Conservation (phyloP, 2,888 invertebrate species). For the Acheta domesticus region DNA sequence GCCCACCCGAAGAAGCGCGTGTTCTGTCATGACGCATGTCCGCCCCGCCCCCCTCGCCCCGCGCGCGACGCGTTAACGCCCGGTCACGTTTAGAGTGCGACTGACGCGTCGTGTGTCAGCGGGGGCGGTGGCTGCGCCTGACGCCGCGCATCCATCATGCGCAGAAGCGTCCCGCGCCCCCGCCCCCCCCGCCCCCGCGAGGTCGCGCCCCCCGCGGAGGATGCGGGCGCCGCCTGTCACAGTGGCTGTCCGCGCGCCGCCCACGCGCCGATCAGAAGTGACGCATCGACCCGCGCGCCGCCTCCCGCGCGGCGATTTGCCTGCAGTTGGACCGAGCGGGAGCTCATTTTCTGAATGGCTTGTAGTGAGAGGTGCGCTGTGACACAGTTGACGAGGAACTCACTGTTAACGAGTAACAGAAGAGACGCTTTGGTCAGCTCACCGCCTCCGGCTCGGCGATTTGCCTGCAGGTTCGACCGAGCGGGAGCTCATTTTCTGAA, state of each 20-base stretch:
- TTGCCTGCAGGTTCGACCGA: too few relatives aligned
- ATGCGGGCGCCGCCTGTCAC: neutral
- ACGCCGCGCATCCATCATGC: neutral
- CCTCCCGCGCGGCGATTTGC: too few relatives aligned
- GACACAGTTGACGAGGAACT: too few relatives aligned
- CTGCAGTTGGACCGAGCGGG: too few relatives aligned
- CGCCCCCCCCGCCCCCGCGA: neutral
- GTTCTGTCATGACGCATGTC: constrained; percentile 10
- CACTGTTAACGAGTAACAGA: too few relatives aligned
- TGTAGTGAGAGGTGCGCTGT: too few relatives aligned
- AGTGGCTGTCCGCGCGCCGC: neutral
- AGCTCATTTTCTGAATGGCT: too few relatives aligned
- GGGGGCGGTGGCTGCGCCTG: neutral
- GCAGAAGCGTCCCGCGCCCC: neutral
- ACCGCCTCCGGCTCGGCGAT: too few relatives aligned
- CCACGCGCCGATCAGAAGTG: neutral
- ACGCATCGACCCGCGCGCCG: too few relatives aligned
- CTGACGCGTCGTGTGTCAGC: constrained; percentile 10
- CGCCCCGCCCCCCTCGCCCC: neutral
- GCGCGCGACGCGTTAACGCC: neutral
- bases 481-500: too few relatives aligned
- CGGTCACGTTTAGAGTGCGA: constrained; percentile 7
- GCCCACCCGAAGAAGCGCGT: neutral
- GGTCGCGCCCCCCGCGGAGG: neutral
- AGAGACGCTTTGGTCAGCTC: too few relatives aligned